Conservation (phyloP, 2,797 vertebrate genomes). For the Smutsia gigantea region DNA sequence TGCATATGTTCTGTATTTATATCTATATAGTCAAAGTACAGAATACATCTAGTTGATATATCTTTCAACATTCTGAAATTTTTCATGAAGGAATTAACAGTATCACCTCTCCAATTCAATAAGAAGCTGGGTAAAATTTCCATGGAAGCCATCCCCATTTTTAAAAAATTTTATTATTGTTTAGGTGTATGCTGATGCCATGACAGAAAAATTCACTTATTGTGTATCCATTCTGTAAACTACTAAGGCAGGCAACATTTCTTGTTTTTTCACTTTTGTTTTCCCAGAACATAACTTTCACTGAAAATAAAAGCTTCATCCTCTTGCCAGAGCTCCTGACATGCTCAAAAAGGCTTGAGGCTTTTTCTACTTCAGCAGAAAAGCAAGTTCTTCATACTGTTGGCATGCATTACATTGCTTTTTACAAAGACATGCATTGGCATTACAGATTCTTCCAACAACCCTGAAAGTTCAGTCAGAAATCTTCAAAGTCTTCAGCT, state of each 20-base stretch:
- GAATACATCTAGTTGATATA: not conserved
- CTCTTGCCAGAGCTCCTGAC: not conserved
- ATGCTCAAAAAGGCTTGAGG: not conserved
- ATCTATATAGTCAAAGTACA: not conserved
- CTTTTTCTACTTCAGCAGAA: not conserved
- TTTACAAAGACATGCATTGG: not conserved
- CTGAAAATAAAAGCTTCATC: not conserved
- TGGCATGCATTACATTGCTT: not conserved
- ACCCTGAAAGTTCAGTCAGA: not conserved
- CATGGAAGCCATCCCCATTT: rapidly evolving
- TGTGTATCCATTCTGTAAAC: not conserved
- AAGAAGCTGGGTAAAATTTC: not conserved
- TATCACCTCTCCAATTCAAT: not conserved
- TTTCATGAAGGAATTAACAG: not conserved
- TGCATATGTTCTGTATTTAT: not conserved
- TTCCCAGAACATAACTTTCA: not conserved
- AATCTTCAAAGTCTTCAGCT: not conserved
- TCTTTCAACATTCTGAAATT: not conserved
- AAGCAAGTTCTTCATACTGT: not conserved
- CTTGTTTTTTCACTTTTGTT: not conserved
- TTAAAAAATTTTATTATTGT: not conserved
- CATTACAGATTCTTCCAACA: not conserved
- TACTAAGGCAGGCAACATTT: not conserved
- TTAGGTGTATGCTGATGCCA: not conserved
- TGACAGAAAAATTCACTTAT: not conserved